phyloP scores from a whole-genome alignment of 2,113 vertebrate species.

The Gymnogyps californianus region DNA sequence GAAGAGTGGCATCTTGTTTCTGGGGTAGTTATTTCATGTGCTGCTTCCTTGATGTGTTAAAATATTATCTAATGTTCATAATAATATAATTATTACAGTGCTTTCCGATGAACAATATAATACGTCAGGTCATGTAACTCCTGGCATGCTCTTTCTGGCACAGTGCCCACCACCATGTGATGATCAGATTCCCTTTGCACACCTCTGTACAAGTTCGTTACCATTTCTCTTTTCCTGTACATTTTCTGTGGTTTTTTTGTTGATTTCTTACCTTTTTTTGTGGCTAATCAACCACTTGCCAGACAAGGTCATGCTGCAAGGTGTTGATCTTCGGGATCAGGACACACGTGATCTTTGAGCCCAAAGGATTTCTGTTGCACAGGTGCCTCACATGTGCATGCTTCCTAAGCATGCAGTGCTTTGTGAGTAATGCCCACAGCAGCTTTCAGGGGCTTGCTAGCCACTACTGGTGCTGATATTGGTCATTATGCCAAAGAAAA shows the following conservation, averaged over 20 bases:
- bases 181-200: neutral
- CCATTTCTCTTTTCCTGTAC: neutral
- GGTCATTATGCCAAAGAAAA: neutral
- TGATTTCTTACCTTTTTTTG: neutral
- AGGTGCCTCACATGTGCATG: neutral
- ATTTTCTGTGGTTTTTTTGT: neutral
- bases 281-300: neutral
- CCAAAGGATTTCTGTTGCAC: neutral
- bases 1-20: neutral
- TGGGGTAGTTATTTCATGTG: neutral
- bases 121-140: accelerated
- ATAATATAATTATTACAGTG: neutral
- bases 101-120: neutral
- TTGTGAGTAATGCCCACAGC: neutral
- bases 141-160: neutral
- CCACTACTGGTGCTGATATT: neutral
- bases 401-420: neutral
- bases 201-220: neutral
- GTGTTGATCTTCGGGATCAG: neutral
- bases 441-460: neutral
- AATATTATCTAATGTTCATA: neutral
- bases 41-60: neutral
- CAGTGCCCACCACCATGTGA: neutral
- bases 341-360: neutral
- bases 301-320: neutral